Evolutionary conservation across 2,888 invertebrate genomes (phyloP).

Genomic region (Lochmaea crataegi): DNA sequence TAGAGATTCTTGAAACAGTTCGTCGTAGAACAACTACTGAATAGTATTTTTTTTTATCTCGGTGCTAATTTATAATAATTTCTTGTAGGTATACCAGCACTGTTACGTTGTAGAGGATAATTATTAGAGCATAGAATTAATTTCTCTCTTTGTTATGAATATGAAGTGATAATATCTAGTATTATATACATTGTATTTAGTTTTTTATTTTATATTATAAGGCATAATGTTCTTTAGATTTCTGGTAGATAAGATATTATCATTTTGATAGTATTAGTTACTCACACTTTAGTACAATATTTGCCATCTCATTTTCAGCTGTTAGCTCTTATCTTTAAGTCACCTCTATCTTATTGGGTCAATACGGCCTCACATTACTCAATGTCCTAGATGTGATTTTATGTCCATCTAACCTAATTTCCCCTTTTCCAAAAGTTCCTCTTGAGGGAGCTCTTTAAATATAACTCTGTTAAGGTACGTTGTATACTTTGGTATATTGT

Average conservation of each 20-base stretch:
- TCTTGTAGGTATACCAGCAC: slow-evolving; percentile 36
- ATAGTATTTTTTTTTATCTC: slow-evolving; percentile 37
- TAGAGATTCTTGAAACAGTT: slow-evolving; percentile 33
- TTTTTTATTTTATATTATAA: not conserved
- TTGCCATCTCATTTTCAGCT: too few species aligned
- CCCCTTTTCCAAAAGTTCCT: too few species aligned
- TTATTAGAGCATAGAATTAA: slow-evolving; percentile 47
- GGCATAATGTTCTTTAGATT: not conserved
- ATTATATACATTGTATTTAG: not conserved
- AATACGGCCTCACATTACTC: too few species aligned
- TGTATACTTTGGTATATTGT: too few species aligned
- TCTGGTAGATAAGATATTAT: not conserved
- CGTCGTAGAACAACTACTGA: slow-evolving; percentile 33
- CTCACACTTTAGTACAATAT: too few species aligned
- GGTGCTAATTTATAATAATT: slow-evolving; percentile 43
- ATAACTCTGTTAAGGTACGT: too few species aligned
- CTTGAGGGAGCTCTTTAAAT: too few species aligned
- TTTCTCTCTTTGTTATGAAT: slow-evolving; percentile 45
- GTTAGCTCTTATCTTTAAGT: too few species aligned
- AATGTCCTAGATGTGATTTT: too few species aligned
- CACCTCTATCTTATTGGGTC: too few species aligned
- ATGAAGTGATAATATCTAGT: slow-evolving; percentile 24
- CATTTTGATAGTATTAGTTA: not conserved
- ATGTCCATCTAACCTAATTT: too few species aligned
- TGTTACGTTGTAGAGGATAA: slow-evolving; percentile 32